phyloP scores from a whole-genome alignment of 2,797 vertebrate genomes.

The Tenualosa ilisha region DNA sequence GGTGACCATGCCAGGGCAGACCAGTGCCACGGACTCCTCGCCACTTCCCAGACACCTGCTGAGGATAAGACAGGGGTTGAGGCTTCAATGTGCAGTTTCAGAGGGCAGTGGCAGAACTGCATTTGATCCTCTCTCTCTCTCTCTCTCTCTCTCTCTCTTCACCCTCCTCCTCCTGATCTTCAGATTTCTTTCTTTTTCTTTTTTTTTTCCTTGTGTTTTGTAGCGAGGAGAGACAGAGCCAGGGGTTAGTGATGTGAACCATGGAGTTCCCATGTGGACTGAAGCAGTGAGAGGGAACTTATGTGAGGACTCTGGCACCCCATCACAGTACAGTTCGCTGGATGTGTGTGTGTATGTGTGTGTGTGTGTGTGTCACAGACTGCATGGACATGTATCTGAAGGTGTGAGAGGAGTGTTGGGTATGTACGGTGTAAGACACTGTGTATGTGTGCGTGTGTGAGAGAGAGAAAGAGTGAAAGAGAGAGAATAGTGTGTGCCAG shows the following conservation, averaged over 20 bases:
- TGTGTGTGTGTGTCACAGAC: slow-evolving; percentile 18
- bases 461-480: not conserved
- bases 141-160: not conserved
- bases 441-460: not conserved
- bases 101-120: not conserved
- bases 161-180: not conserved
- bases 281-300: slow-evolving; percentile 36
- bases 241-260: slow-evolving; percentile 45
- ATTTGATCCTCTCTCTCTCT: slow-evolving; percentile 11
- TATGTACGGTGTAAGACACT: not conserved
- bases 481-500: not conserved
- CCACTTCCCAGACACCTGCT: not conserved
- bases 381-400: not conserved
- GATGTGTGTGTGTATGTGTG: slow-evolving; percentile 42
- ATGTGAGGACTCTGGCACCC: slow-evolving; percentile 42
- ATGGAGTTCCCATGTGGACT: slow-evolving; percentile 39
- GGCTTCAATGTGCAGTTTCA: not conserved
- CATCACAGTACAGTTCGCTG: not conserved
- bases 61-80: not conserved
- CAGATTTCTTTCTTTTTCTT: not conserved
- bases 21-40: not conserved
- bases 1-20: not conserved
- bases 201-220: not conserved
- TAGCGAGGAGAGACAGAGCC: slow-evolving; percentile 41
- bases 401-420: slow-evolving; percentile 33